A percentile compares a stretch with the other conserved stretches of the same genome.
These are phyloP conservation scores for Nemopilema nomurai DNA, from an alignment of 30 jellyfish, hydroid and myxozoan species.

Conservation along the genomic window DNA sequence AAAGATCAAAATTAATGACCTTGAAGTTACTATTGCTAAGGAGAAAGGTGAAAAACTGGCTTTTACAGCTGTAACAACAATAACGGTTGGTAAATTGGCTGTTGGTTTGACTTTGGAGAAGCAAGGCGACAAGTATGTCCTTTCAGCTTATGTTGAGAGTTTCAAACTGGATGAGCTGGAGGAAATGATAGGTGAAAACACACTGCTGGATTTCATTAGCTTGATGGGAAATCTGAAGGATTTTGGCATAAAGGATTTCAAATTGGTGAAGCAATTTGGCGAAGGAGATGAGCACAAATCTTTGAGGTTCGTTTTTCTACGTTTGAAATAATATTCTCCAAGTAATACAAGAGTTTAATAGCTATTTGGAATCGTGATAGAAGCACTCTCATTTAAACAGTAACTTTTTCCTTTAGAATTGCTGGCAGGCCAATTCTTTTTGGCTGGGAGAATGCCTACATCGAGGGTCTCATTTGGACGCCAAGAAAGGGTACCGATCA, in stretches of 20 bases:
- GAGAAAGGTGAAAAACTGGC: background rate
- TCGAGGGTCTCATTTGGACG: slow-evolving; percentile 11
- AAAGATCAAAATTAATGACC: slow-evolving; percentile 7
- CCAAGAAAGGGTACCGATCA: slow-evolving; percentile 12
- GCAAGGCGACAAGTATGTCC: slow-evolving; percentile 23
- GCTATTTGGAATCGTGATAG: background rate
- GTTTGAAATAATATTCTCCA: background rate
- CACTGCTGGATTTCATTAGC: background rate
- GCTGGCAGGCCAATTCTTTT: slow-evolving; percentile 27
- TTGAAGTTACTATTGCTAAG: slow-evolving; percentile 6
- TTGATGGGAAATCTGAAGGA: slow-evolving; percentile 27
- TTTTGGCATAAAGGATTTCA: slow-evolving; percentile 52
- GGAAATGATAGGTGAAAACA: slow-evolving; percentile 34
- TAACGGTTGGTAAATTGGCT: slow-evolving; percentile 19
- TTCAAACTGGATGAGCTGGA: slow-evolving; percentile 26
- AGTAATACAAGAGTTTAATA: background rate
- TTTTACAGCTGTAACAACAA: slow-evolving; percentile 35
- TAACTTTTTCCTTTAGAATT: background rate
- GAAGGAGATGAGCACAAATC: slow-evolving; percentile 4
- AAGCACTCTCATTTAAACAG: background rate
- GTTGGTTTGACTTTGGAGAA: slow-evolving; percentile 28
- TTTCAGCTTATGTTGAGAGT: slow-evolving; percentile 23
- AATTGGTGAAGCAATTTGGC: slow-evolving; percentile 22
- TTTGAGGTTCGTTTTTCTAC: slow-evolving; percentile 9
- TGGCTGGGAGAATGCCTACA: slow-evolving; percentile 11